Evolutionary conservation across 2,888 invertebrate species (phyloP), one percentile per base, ranked within the genome.

Genomic region (Drosophila algonquin): DNA sequence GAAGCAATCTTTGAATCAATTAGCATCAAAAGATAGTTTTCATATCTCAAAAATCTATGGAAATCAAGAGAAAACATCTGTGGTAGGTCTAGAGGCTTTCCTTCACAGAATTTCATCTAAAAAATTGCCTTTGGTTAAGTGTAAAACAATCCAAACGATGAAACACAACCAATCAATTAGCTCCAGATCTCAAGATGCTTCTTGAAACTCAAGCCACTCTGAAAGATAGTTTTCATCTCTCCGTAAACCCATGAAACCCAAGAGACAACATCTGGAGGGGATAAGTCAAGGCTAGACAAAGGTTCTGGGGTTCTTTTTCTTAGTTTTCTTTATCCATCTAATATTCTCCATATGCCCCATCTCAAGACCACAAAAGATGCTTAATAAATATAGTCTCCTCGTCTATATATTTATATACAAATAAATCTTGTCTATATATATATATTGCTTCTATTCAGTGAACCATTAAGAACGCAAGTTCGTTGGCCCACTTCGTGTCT

Each of bases 381-480:
- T 35, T 54, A 24, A 54, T 40, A 21, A 8, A 40, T 52, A 14
- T 40, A 63, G 12, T 24, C 8, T 10, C 18, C 18, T 4, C 14
- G 12, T n/a, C 2, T 48, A n/a, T 40, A 27, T 40, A 30, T 60
- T 47, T 40, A 52, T 63, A 47, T 64, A 63, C 18, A 54, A 65
- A 65, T 65, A 67, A 67, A 67, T 56, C 65, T 21, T 12, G 45
- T n/a, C 32, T 30, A 16, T 10, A 48, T 18, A 27, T 32, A 48
- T n/a, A 52, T 30, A 16, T 10, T 14, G 14, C 44, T 53, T 24
- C 30, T 45, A 54, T n/a, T 32, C 52, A 40, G 55, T 79, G 68
- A 81, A 81, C 75, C 85, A 77, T 84, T 69, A 68, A 79, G 52
- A 57, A 55, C 44, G 40, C 54, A 48, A 87, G 83, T 87, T 82